Evolutionary conservation across 2,888 invertebrate genomes (phyloP).

Genomic region (Zaprionus bogoriensis): DNA sequence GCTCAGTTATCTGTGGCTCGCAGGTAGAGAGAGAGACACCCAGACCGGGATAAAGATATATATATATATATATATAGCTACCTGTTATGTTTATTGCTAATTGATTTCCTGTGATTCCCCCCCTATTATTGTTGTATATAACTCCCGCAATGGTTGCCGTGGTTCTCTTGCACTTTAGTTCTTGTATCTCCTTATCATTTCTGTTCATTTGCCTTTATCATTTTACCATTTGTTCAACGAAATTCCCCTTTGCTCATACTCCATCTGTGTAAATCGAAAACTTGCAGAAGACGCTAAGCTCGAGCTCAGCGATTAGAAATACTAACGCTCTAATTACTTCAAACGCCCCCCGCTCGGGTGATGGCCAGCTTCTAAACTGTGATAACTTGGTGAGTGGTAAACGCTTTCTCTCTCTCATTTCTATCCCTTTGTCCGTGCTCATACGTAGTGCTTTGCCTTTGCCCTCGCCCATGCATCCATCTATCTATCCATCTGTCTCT

Average conservation of each 20-base stretch:
- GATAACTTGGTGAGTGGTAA: slow-evolving; percentile 83
- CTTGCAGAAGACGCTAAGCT: slow-evolving; percentile 81
- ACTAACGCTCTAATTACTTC: slow-evolving; percentile 79
- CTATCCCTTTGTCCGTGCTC: slow-evolving; percentile 19
- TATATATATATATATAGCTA: neutral
- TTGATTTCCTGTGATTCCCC: slow-evolving; percentile 1
- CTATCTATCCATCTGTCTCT: slow-evolving; percentile 5
- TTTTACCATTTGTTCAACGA: slow-evolving; percentile 9
- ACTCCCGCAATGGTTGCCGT: slow-evolving; percentile 1
- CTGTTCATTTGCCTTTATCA: slow-evolving; percentile 38
- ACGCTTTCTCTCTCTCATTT: slow-evolving; percentile 30
- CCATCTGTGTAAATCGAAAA: slow-evolving; percentile 52
- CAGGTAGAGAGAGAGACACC: too few species aligned
- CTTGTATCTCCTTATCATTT: slow-evolving; percentile 34
- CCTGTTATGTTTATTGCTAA: slow-evolving; percentile 6
- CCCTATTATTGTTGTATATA: slow-evolving; percentile 7
- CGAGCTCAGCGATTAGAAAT: slow-evolving; percentile 74
- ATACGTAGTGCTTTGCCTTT: slow-evolving; percentile 29
- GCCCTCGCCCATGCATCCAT: too few species aligned
- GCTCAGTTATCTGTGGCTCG: slow-evolving; percentile 85
- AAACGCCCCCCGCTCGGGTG: slow-evolving; percentile 81
- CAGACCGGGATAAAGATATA: too few species aligned
- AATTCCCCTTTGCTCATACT: slow-evolving; percentile 2
- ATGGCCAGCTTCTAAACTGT: slow-evolving; percentile 81
- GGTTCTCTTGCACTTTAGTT: slow-evolving; percentile 7